Evolutionary conservation across 2,113 vertebrate species (phyloP).

Genomic region (Ramphastos sulfuratus): DNA sequence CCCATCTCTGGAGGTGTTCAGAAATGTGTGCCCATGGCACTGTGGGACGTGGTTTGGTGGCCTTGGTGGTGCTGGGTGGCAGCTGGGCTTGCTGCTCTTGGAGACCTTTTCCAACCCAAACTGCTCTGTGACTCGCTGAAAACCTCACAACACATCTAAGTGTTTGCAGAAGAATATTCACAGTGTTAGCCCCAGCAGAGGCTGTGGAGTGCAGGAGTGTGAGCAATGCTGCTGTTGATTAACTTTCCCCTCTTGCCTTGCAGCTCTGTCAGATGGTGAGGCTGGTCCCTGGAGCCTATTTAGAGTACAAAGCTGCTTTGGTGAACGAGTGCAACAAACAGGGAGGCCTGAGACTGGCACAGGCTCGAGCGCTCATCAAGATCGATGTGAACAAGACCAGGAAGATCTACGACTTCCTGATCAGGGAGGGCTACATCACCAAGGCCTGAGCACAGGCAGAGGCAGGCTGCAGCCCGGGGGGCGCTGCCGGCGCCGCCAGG

Average conservation of each 20-base stretch:
- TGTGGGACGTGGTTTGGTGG: too few relatives aligned
- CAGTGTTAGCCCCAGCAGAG: neutral
- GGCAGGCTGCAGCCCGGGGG: slow-evolving; percentile 8
- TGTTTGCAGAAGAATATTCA: neutral
- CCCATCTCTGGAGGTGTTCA: too few relatives aligned
- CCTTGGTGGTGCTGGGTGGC: too few relatives aligned
- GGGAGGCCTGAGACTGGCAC: slow-evolving; percentile 92
- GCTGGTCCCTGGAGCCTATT: slow-evolving; percentile 95
- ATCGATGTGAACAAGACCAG: slow-evolving; percentile 99
- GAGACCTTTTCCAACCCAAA: too few relatives aligned
- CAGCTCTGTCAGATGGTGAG: slow-evolving; percentile 98
- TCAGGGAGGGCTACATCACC: slow-evolving; percentile 95
- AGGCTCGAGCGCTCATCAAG: slow-evolving; percentile 97
- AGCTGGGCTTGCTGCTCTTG: too few relatives aligned
- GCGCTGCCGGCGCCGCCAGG: neutral
- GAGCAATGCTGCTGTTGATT: slow-evolving; percentile 51
- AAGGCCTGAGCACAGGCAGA: slow-evolving; percentile 80
- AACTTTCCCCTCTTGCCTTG: slow-evolving; percentile 69
- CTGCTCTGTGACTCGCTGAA: too few relatives aligned
- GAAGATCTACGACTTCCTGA: slow-evolving; percentile 98
- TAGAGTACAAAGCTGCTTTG: slow-evolving; percentile 97
- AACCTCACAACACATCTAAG: neutral
- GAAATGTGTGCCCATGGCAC: too few relatives aligned
- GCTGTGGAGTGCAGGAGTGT: neutral
- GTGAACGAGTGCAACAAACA: slow-evolving; percentile 94